These are phyloP conservation scores for Siniperca obscura DNA, from an alignment of 2,797 vertebrate genomes.

Conservation along the genomic window DNA sequence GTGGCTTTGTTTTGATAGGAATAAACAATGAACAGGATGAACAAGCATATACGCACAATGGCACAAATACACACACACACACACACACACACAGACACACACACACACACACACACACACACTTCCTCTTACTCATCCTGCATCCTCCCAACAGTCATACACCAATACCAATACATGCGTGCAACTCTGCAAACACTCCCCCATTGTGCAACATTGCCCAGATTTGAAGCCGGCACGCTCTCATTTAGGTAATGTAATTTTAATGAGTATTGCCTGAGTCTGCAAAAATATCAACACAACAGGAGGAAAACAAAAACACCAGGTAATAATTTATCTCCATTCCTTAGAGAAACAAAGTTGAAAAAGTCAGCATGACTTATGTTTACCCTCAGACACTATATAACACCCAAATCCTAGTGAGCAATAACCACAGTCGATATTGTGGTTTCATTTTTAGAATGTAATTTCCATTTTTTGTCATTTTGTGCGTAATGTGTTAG, in stretches of 20 bases:
- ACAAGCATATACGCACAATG: constrained; percentile 22
- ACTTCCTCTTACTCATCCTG: constrained; percentile 63
- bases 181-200: constrained; percentile 44
- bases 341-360: constrained; percentile 32
- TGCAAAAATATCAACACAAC: constrained; percentile 57
- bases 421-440: neutral
- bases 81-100: neutral
- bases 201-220: constrained; percentile 50
- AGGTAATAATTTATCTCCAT: constrained; percentile 53
- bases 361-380: constrained; percentile 33
- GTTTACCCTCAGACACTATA: neutral
- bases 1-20: constrained; percentile 42
- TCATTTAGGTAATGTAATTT: constrained; percentile 72
- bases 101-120: neutral
- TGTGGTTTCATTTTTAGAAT: constrained; percentile 23
- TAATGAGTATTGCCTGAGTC: constrained; percentile 71
- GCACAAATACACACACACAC: constrained; percentile 6
- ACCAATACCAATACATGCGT: constrained; percentile 26
- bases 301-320: constrained; percentile 44
- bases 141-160: constrained; percentile 29
- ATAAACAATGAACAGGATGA: constrained; percentile 53
- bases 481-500: constrained; percentile 3
- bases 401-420: neutral
- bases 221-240: constrained; percentile 42
- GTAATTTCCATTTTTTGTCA: neutral